Percentiles rank a stretch among this genome's conserved stretches.
phyloP scores from a whole-genome alignment of 2,113 vertebrate genomes.

The Chloebia gouldiae region DNA sequence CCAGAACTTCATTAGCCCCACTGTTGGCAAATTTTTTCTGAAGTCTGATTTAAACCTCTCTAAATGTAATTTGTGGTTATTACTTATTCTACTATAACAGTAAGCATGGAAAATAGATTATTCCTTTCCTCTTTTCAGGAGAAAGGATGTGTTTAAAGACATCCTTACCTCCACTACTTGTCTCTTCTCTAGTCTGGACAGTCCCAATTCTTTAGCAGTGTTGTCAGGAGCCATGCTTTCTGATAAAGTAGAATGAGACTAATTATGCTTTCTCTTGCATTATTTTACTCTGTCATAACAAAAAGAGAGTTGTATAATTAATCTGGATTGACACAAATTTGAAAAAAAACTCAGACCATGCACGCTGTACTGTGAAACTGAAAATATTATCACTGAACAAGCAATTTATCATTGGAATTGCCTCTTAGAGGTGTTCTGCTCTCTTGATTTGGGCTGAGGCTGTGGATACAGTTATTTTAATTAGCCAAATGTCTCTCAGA shows the following conservation, averaged over 20 bases:
- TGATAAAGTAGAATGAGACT: neutral
- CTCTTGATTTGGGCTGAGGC: neutral
- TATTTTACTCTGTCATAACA: neutral
- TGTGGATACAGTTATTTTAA: neutral
- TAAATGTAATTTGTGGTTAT: neutral
- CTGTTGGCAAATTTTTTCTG: neutral
- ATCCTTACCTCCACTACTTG: constrained; percentile 6
- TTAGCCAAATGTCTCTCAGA: neutral
- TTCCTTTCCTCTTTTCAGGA: neutral
- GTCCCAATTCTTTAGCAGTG: neutral
- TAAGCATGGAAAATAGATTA: neutral
- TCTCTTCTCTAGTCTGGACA: constrained; percentile 6
- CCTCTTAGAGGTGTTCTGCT: neutral
- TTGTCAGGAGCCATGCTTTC: neutral
- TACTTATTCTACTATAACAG: neutral
- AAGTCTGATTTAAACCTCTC: neutral
- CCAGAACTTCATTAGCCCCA: neutral
- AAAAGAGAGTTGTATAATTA: neutral
- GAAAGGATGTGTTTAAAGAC: constrained; percentile 27
- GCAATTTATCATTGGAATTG: neutral
- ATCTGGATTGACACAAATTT: neutral
- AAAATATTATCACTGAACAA: neutral
- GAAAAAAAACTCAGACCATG: neutral
- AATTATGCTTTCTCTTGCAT: neutral
- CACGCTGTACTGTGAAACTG: neutral